Base-by-base conservation (phyloP, 2,113 vertebrate species). In the Casuarius casuarius region DNA sequence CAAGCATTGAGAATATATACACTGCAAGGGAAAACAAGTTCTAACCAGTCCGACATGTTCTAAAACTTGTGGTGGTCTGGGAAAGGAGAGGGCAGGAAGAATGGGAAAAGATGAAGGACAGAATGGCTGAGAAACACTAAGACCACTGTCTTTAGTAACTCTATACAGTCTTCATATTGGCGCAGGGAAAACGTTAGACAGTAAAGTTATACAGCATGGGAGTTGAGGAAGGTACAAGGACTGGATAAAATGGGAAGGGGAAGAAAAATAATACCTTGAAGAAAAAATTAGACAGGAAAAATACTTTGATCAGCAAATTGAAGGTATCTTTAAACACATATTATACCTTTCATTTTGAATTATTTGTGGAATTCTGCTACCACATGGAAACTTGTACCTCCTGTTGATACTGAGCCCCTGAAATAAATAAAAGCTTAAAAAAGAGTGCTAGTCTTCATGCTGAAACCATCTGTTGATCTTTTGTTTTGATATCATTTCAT, bases 351-450 rank as follows among this genome's bases (percentile, higher is more conserved):
- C 56, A 81, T 86, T 85, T 93, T 67, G 86, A 86, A 86, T 86
- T 90, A 71, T 89, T 86, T 77, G n/a, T 65, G 51, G 28, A 67
- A 84, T 77, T 86, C 61, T 90, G 17, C 51, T 90, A 72, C 76
- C 88, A 93, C 65, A 80, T 92, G 83, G 83, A 95, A 92, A 90
- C 12, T 77, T 90, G 15, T 48, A 90, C 42, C 82, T 88, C 42
- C 23, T 33, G 23, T 77, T 61, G 51, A 68, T 92, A 78, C 15
- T 18, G 15, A 94, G 61, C 4, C 10, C 10, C 56, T 92, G 48
- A 92, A 95, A 93, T 63, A 86, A 94, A 73, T 73, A 90, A 80
- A 83, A 54, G 25, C 33, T 84, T 77, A 28, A 79, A 89, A 84
- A 84, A 77, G 40, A 58, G 26, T 73, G 38, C 26, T 85, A 89